These are phyloP conservation scores for Gymnopithys bicolor DNA, from an alignment of 2,797 vertebrate genomes.

Conservation along the genomic window DNA sequence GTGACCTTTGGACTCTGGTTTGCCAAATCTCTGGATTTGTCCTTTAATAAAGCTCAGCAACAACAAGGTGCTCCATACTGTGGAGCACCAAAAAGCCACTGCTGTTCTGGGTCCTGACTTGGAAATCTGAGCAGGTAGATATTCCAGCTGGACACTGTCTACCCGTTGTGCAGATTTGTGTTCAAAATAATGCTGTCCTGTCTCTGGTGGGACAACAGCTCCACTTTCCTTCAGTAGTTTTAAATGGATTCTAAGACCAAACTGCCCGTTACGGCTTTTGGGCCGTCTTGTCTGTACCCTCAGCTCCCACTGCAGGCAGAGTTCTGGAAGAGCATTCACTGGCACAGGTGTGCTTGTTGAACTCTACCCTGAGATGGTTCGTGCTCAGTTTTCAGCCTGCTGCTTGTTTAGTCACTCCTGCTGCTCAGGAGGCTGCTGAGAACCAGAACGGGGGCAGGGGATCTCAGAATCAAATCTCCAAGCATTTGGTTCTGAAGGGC, in stretches of 20 bases:
- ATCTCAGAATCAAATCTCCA: background rate
- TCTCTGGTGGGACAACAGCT: background rate
- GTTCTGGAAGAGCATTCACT: background rate
- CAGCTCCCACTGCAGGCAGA: background rate
- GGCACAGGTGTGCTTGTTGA: background rate
- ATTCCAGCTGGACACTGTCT: background rate
- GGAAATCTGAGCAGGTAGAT: background rate
- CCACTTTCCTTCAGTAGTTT: background rate
- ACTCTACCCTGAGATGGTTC: background rate
- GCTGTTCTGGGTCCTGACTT: background rate
- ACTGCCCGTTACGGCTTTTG: background rate
- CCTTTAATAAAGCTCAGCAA: background rate
- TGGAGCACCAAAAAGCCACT: background rate
- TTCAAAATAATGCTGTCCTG: background rate
- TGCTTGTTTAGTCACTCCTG: conserved; percentile 22
- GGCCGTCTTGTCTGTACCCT: background rate
- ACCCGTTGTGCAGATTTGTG: background rate
- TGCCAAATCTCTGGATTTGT: background rate
- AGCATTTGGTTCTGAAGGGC: background rate
- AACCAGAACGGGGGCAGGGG: background rate
- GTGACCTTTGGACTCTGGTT: background rate
- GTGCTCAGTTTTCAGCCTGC: conserved; percentile 5
- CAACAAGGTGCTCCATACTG: rapidly evolving
- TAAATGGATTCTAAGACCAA: background rate
- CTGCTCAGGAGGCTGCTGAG: background rate